Conservation (phyloP, 2,888 invertebrate genomes). For the Lagria hirta region DNA sequence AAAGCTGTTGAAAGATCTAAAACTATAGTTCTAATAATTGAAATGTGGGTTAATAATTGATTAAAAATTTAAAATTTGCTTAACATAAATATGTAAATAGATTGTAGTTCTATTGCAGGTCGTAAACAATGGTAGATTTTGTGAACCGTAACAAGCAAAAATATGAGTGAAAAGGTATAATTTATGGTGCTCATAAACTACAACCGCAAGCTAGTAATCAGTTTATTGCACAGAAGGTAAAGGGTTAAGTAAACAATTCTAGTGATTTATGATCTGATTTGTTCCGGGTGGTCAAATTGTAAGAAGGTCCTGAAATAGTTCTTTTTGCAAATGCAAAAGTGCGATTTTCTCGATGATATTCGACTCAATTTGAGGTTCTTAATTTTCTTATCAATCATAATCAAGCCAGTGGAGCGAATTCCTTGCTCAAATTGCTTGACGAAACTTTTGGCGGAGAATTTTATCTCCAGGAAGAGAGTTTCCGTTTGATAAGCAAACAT, state of each 20-base stretch:
- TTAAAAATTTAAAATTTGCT: no score
- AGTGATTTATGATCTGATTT: slow-evolving; percentile 43
- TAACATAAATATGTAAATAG: no score
- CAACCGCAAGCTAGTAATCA: slow-evolving; percentile 37
- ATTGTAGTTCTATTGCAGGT: no score
- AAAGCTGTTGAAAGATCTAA: no score
- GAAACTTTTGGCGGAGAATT: slow-evolving; percentile 48
- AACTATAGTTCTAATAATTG: no score
- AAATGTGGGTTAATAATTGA: no score
- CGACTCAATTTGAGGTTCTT: slow-evolving; percentile 36
- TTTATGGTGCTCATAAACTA: slow-evolving; percentile 36
- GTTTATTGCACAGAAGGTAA: slow-evolving; percentile 37
- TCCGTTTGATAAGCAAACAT: slow-evolving; percentile 52
- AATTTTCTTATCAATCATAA: slow-evolving; percentile 56
- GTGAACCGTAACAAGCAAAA: slow-evolving; percentile 1
- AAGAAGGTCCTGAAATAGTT: slow-evolving; percentile 4
- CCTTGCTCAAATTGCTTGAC: slow-evolving; percentile 51
- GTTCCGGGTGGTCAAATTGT: slow-evolving; percentile 35
- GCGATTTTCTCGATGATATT: slow-evolving; percentile 9
- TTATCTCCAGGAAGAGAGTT: slow-evolving; percentile 51
- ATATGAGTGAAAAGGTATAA: slow-evolving; percentile 24
- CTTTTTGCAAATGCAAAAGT: slow-evolving; percentile 15
- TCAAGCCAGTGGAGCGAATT: slow-evolving; percentile 53
- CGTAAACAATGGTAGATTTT: slow-evolving; percentile 5
- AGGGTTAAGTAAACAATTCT: slow-evolving; percentile 41